Evolutionary conservation across 2,113 vertebrate species (phyloP).

Genomic region (Mesitornis unicolor): DNA sequence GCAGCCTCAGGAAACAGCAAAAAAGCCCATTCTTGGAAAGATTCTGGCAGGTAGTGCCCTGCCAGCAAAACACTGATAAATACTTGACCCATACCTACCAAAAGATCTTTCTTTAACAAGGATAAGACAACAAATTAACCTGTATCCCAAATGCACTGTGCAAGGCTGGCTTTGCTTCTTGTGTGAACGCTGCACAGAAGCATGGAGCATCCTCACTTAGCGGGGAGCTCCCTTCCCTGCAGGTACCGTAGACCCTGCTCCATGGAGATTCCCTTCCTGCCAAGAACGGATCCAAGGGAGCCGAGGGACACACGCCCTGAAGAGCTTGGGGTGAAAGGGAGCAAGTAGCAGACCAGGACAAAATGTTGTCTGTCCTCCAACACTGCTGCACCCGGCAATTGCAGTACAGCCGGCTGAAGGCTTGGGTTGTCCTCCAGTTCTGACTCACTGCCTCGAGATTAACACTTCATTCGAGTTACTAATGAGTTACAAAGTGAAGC

Average conservation of each 20-base stretch:
- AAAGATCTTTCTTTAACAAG: neutral
- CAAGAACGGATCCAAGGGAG: neutral
- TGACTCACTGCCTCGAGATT: neutral
- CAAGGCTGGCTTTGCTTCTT: neutral
- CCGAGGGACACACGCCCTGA: accelerated
- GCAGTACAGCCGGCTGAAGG: neutral
- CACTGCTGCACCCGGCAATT: neutral
- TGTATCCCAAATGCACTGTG: neutral
- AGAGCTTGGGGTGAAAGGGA: neutral
- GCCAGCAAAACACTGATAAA: neutral
- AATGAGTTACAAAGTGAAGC: neutral
- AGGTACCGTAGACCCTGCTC: neutral
- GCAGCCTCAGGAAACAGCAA: neutral
- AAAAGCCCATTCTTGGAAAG: neutral
- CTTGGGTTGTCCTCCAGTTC: neutral
- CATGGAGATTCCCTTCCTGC: neutral
- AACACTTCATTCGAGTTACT: neutral
- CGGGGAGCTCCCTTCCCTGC: neutral
- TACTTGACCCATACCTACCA: neutral
- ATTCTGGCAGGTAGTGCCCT: neutral
- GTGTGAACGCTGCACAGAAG: neutral
- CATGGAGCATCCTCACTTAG: neutral
- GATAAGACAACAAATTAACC: neutral
- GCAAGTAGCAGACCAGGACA: neutral
- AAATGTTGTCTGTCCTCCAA: neutral